A percentile compares a stretch with the other conserved stretches of the same genome.
phyloP scores from a whole-genome alignment of 2,888 invertebrate species.

The Kryphioiulus occultus region DNA sequence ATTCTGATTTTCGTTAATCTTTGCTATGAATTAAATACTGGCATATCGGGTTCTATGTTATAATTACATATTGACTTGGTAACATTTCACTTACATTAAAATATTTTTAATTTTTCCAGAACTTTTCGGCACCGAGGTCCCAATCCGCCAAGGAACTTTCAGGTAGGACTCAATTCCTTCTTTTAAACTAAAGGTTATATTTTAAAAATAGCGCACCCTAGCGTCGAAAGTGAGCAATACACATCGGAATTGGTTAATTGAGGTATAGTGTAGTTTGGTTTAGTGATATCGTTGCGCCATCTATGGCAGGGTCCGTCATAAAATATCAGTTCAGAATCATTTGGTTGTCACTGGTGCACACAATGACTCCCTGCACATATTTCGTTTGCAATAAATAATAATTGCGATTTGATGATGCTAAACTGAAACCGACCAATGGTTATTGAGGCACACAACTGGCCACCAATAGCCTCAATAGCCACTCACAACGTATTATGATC shows the following conservation, averaged over 20 bases:
- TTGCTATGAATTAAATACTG: too few species aligned
- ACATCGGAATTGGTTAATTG: too few species aligned
- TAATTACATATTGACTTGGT: too few species aligned
- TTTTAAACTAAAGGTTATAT: neutral
- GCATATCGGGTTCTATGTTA: too few species aligned
- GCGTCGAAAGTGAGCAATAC: neutral
- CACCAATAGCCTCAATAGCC: neutral
- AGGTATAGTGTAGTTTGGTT: too few species aligned
- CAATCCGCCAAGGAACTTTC: constrained; percentile 9
- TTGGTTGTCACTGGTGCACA: too few species aligned
- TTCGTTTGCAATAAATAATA: neutral
- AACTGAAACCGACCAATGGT: neutral
- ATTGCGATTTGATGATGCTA: neutral
- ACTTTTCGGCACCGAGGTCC: neutral
- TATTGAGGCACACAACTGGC: neutral
- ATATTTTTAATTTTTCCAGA: neutral
- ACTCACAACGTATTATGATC: neutral
- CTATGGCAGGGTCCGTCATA: too few species aligned
- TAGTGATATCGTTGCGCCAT: too few species aligned
- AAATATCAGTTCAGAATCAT: too few species aligned
- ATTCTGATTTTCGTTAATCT: too few species aligned
- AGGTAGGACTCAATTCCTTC: neutral
- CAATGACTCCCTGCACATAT: too few species aligned
- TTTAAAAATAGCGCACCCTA: neutral
- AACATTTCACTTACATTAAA: neutral